phyloP scores from a whole-genome alignment of 2,113 vertebrate species.

The Pangasianodon gigas region DNA sequence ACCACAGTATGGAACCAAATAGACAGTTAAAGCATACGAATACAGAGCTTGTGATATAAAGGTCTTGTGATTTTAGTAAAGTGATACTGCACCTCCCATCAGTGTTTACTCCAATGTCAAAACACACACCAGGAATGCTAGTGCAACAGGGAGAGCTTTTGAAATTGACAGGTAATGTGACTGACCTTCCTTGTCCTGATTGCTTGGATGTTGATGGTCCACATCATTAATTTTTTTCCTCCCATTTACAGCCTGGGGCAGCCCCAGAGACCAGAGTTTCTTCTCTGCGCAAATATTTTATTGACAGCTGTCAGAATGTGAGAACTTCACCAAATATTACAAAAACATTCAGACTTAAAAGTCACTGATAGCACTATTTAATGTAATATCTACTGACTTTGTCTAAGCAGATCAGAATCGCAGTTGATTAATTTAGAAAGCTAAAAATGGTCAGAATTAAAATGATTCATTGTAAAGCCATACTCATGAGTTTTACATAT shows the following conservation, averaged over 20 bases:
- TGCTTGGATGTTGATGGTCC: neutral
- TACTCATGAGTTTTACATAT: neutral
- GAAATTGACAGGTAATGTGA: neutral
- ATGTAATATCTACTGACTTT: neutral
- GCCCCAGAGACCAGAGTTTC: neutral
- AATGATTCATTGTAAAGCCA: neutral
- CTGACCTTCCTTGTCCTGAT: neutral
- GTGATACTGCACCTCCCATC: neutral
- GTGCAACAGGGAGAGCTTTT: neutral
- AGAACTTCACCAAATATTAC: neutral
- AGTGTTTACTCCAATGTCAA: neutral
- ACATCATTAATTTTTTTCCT: neutral
- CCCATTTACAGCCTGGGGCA: neutral
- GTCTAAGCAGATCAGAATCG: neutral
- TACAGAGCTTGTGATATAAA: no score
- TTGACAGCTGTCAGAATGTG: neutral
- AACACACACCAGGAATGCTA: neutral
- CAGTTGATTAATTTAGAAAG: neutral
- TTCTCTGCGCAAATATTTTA: neutral
- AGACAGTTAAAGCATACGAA: neutral
- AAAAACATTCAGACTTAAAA: neutral
- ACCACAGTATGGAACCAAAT: neutral
- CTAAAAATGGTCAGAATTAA: neutral
- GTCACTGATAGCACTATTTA: neutral
- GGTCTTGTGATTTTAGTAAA: neutral